Percentiles rank a stretch among this genome's conserved stretches.
phyloP scores from a whole-genome alignment of 2,797 vertebrate species.

The Gastrophryne carolinensis region DNA sequence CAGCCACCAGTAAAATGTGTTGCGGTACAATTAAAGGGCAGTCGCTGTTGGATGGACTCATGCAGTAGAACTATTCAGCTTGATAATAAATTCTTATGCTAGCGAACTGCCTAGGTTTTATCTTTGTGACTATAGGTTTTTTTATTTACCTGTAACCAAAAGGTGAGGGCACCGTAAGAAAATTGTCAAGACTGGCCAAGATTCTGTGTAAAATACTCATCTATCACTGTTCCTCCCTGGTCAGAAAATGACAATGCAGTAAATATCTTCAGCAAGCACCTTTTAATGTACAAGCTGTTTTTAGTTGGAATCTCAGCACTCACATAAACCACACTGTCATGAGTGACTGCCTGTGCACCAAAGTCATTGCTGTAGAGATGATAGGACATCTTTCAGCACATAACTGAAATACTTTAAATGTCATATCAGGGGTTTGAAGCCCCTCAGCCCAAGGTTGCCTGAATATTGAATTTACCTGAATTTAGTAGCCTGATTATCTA shows the following conservation, averaged over 20 bases:
- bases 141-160: constrained; percentile 69
- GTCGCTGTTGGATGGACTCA: neutral
- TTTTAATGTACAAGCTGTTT: constrained; percentile 89
- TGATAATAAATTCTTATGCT: constrained; percentile 54
- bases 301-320: constrained; percentile 80
- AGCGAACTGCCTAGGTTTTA: constrained; percentile 58
- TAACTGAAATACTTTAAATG: constrained; percentile 91
- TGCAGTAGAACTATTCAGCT: constrained; percentile 28
- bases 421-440: constrained; percentile 87
- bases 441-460: constrained; percentile 85
- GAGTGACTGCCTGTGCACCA: constrained; percentile 83
- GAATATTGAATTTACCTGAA: constrained; percentile 82
- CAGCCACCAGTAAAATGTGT: neutral
- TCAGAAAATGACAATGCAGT: constrained; percentile 87
- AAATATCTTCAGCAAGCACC: constrained; percentile 88
- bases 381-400: constrained; percentile 84
- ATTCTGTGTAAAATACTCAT: constrained; percentile 84
- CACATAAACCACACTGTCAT: constrained; percentile 89
- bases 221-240: constrained; percentile 84
- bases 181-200: constrained; percentile 83
- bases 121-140: constrained; percentile 59
- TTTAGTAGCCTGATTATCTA: constrained; percentile 72
- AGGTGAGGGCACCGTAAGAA: constrained; percentile 75
- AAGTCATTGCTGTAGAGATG: constrained; percentile 80
- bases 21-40: neutral